These are phyloP conservation scores for Stratiomys singularior DNA, from an alignment of 2,888 invertebrate genomes.

Conservation along the genomic window DNA sequence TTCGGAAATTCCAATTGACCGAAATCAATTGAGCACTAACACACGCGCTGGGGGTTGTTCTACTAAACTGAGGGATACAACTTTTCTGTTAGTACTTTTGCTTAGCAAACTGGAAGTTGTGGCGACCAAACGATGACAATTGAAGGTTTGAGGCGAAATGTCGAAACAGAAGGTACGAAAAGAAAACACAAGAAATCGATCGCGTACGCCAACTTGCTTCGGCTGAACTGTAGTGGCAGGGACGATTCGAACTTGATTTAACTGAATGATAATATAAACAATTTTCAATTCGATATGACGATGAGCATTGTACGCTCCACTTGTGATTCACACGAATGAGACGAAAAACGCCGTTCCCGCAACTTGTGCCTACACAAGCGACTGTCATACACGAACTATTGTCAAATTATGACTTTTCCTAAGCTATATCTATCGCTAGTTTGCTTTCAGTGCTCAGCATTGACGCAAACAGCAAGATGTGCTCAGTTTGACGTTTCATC, in stretches of 20 bases:
- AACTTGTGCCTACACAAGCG: neutral
- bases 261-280: neutral
- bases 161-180: neutral
- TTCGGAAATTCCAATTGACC: neutral
- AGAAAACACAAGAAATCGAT: neutral
- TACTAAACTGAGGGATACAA: neutral
- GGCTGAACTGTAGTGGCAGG: too few species aligned
- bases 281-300: neutral
- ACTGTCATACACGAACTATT: conserved; percentile 3
- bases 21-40: conserved; percentile 17
- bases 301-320: neutral
- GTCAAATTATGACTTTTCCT: neutral
- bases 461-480: neutral
- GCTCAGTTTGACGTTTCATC: neutral
- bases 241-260: neutral
- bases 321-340: conserved; percentile 1
- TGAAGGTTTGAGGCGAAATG: neutral
- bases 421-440: neutral
- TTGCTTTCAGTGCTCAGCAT: neutral
- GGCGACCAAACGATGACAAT: neutral
- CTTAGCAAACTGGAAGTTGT: neutral
- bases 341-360: neutral
- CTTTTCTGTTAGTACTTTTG: neutral
- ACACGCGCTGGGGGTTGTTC: neutral
- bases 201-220: neutral